Evolutionary conservation across 1,140 invertebrate species (phyloP).

Genomic region (Araneus ventricosus): DNA sequence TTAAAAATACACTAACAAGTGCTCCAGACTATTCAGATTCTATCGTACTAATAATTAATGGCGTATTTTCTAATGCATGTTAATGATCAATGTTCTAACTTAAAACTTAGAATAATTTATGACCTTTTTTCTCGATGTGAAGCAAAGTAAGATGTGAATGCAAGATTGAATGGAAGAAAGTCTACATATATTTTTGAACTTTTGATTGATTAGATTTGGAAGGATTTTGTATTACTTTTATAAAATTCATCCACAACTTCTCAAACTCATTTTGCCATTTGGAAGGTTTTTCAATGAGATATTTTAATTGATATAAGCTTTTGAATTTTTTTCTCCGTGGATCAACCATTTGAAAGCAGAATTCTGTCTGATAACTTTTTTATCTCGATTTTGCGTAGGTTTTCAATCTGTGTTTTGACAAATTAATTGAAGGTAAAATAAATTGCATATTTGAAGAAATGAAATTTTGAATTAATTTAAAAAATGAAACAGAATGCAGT

Average conservation of each 20-base stretch:
- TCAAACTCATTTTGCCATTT: neutral
- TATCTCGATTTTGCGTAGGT: no score
- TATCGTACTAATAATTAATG: neutral
- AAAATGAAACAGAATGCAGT: conserved; percentile 54
- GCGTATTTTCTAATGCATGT: neutral
- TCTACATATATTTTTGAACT: neutral
- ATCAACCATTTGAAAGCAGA: neutral
- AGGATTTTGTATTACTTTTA: neutral
- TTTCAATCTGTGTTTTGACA: neutral
- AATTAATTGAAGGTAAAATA: neutral
- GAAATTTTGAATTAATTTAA: conserved; percentile 33
- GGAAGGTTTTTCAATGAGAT: no score
- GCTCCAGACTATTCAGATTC: neutral
- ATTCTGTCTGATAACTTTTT: neutral
- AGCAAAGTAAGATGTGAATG: neutral
- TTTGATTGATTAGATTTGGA: neutral
- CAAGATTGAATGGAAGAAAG: neutral
- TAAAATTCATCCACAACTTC: neutral
- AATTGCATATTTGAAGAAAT: conserved; percentile 51
- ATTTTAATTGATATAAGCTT: no score
- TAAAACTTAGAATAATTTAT: neutral
- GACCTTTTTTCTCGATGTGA: neutral
- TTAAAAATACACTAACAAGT: neutral
- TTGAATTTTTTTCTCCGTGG: no score
- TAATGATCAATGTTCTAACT: neutral